A percentile compares a stretch with the other conserved stretches of the same genome.
phyloP scores from a whole-genome alignment of 2,888 invertebrate species.

The Oxycera nigricornis region DNA sequence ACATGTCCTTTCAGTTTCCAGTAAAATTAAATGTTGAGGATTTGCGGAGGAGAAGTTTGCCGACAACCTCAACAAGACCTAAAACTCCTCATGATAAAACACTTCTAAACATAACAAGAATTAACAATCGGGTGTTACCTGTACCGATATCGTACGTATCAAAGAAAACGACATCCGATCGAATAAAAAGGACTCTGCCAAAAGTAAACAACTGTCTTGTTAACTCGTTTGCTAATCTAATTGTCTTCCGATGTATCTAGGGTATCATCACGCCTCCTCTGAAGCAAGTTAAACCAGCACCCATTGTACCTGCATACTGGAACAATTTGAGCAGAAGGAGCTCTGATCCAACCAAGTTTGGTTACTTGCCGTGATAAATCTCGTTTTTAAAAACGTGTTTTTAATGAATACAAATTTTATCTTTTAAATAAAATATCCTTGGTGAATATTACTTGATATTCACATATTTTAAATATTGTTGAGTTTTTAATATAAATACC shows the following conservation, averaged over 20 bases:
- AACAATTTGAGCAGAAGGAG: slow-evolving; percentile 15
- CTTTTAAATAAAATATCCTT: too few relatives aligned
- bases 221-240: background rate
- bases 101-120: background rate
- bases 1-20: slow-evolving; percentile 52
- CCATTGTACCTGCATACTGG: background rate
- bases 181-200: background rate
- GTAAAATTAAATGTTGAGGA: slow-evolving; percentile 41
- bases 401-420: too few relatives aligned
- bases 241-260: background rate
- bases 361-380: slow-evolving; percentile 32
- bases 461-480: background rate
- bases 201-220: background rate
- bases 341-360: slow-evolving; percentile 32
- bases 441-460: background rate
- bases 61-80: background rate
- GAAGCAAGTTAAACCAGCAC: slow-evolving; percentile 12
- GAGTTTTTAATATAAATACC: too few relatives aligned
- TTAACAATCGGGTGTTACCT: background rate
- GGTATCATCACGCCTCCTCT: background rate
- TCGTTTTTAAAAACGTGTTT: too few relatives aligned
- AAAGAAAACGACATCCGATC: background rate
- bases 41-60: background rate
- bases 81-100: background rate
- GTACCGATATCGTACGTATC: background rate